Evolutionary conservation across 2,888 invertebrate species (phyloP), one percentile per base, ranked within the genome.

Genomic region (Zootermopsis nevadensis): DNA sequence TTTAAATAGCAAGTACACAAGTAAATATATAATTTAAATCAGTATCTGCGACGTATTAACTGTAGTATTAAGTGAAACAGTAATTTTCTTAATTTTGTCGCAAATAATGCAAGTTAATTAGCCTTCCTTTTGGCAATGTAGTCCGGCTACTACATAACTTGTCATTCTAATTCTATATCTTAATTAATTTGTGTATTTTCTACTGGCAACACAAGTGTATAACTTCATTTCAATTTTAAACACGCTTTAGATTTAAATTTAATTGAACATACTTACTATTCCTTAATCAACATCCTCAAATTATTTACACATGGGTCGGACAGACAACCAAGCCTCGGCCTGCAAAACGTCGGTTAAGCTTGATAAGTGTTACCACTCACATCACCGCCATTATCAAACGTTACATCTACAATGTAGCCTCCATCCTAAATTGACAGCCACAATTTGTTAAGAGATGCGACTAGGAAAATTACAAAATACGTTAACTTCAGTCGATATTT

Each of bases 221-320:
- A n/a, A 38, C 2, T 38, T 42, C n/a, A 74, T 74, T 42, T 33
- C 1, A 35, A 38, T 0, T n/a, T 38, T 74, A 74, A 74, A 10
- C 38, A 74, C 38, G 7, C 19, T 74, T 38, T n/a, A n/a, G n/a
- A n/a, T n/a, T n/a, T 8, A 35, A 7, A 38, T 38, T 74, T 79
- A 53, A 82, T 35, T 80, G 81, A 24, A 27, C 15, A 35, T 91
- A 93, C 93, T 93, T 89, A 93, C 93, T 91, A 94, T 92, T 93
- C 93, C 91, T 93, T 93, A 90, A 94, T 94, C 90, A 93, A 91
- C 93, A 93, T 93, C 89, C 89, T 92, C 85, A 84, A 85, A 86
- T 86, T 85, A 86, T 86, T 60, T 87, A 87, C 87, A 88, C 88
- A 88, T 89, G 88, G 85, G 85, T 83, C 83, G 85, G 82, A 83